phyloP scores from a whole-genome alignment of 2,888 invertebrate genomes.

The Epistrophe grossulariae region DNA sequence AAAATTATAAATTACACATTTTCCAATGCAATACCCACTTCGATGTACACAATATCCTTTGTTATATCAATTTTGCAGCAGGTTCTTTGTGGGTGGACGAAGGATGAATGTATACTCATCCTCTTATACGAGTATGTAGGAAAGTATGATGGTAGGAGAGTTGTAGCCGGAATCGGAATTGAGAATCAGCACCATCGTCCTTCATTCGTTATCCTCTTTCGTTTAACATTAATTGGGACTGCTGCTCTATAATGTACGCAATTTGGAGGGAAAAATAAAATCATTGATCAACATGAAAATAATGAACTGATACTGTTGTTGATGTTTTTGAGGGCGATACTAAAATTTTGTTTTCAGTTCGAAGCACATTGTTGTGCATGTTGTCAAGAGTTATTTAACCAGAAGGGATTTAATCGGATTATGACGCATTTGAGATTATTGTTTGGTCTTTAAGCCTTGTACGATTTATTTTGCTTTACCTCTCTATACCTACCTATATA shows the following conservation, averaged over 20 bases:
- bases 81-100: constrained; percentile 2
- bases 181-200: constrained; percentile 33
- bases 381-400: constrained; percentile 75
- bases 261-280: constrained; percentile 63
- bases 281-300: constrained; percentile 75
- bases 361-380: constrained; percentile 73
- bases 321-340: constrained; percentile 71
- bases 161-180: background rate
- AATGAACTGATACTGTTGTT: constrained; percentile 75
- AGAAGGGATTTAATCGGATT: constrained; percentile 74
- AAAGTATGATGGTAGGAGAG: background rate
- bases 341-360: constrained; percentile 70
- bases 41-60: constrained; percentile 28
- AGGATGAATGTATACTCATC: background rate
- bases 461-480: constrained; percentile 60
- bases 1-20: constrained; percentile 72
- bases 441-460: constrained; percentile 73
- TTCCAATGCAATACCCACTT: constrained; percentile 49
- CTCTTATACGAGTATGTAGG: too few species aligned
- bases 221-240: constrained; percentile 67
- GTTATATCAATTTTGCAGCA: constrained; percentile 65
- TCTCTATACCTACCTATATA: background rate
- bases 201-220: constrained; percentile 50
- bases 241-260: constrained; percentile 36
- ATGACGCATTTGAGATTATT: constrained; percentile 75